A percentile compares a stretch with the other conserved stretches of the same genome.
phyloP scores from a whole-genome alignment of 2,888 invertebrate genomes.

The Graphium colonna region DNA sequence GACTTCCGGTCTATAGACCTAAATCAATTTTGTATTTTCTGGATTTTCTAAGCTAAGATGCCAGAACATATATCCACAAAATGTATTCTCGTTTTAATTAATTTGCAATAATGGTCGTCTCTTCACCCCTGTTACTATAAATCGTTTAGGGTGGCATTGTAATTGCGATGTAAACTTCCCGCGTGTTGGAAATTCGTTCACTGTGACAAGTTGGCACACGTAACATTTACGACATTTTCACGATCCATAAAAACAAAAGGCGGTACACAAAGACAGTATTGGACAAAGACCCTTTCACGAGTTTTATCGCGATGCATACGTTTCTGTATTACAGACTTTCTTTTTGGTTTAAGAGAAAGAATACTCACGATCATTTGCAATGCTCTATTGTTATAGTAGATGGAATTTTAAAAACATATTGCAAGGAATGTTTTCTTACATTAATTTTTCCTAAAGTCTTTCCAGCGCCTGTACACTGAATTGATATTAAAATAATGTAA shows the following conservation, averaged over 20 bases:
- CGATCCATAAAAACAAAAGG: conserved; percentile 7
- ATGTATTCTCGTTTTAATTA: not conserved
- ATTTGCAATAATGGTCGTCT: not conserved
- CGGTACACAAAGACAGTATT: conserved; percentile 1
- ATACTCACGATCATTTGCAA: too few species aligned
- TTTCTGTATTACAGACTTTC: not conserved
- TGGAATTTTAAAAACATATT: too few species aligned
- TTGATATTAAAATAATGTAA: too few species aligned
- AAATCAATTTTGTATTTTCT: too few species aligned
- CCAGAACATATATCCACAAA: too few species aligned
- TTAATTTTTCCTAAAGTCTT: too few species aligned
- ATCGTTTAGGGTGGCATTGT: not conserved
- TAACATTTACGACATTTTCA: conserved; percentile 2
- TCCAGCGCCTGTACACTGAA: too few species aligned
- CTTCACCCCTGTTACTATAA: not conserved
- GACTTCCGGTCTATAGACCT: too few species aligned
- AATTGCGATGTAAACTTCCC: not conserved
- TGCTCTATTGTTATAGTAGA: too few species aligned
- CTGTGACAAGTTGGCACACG: not conserved
- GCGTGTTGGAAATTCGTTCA: not conserved
- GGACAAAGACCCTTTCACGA: not conserved
- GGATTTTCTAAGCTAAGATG: too few species aligned
- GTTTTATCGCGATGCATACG: not conserved
- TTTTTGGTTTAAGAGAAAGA: too few species aligned
- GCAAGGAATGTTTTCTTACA: too few species aligned